phyloP scores from a whole-genome alignment of 2,113 vertebrate genomes.

The Etia nguti region DNA sequence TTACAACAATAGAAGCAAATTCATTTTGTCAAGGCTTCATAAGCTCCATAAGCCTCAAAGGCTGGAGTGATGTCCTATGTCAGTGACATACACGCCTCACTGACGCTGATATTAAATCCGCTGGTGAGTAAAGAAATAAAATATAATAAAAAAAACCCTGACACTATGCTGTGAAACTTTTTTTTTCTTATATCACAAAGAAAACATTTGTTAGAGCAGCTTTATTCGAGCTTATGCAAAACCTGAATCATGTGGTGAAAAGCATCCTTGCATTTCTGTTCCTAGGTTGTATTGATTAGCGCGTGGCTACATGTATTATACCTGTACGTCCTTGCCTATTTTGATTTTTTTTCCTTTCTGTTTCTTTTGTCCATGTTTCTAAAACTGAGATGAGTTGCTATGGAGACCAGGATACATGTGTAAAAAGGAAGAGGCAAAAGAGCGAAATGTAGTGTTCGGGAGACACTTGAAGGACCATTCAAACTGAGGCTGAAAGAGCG shows the following conservation, averaged over 20 bases:
- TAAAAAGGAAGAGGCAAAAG: slow-evolving; percentile 45
- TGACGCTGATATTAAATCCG: neutral
- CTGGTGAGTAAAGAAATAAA: neutral
- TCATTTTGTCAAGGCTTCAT: neutral
- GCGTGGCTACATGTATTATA: slow-evolving; percentile 10
- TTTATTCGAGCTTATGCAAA: neutral
- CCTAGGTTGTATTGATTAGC: slow-evolving; percentile 9
- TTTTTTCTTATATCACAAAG: neutral
- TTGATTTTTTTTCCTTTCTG: neutral
- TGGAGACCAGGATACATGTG: slow-evolving; percentile 64
- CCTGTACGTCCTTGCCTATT: slow-evolving; percentile 41
- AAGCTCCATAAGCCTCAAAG: neutral
- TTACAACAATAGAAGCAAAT: neutral
- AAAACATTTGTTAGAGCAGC: neutral
- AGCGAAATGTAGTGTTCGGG: slow-evolving; percentile 55
- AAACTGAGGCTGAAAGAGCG: slow-evolving; percentile 7
- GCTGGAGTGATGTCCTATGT: neutral
- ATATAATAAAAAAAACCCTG: neutral
- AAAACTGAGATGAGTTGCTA: slow-evolving; percentile 63
- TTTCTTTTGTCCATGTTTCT: slow-evolving; percentile 60
- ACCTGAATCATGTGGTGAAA: neutral
- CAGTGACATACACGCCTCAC: neutral
- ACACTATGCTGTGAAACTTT: neutral
- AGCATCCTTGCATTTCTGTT: neutral
- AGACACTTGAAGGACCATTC: slow-evolving; percentile 21